Conservation (phyloP, 2,888 invertebrate species). For the Acanthosoma haemorrhoidale region DNA sequence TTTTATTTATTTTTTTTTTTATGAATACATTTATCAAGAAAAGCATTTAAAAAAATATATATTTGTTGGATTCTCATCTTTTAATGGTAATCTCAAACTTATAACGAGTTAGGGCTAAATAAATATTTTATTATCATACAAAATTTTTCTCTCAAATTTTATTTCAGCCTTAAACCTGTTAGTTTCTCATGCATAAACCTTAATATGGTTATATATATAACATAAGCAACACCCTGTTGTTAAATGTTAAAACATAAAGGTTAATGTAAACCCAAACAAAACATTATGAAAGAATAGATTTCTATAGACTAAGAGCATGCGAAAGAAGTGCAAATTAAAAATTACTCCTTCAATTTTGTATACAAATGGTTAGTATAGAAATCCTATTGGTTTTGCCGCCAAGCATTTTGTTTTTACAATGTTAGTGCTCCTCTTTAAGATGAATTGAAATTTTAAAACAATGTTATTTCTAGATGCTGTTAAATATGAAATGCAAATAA, state of each 20-base stretch:
- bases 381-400: not conserved
- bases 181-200: too few species aligned
- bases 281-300: not conserved
- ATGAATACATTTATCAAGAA: too few species aligned
- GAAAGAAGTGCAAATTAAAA: not conserved
- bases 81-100: too few species aligned
- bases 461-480: slow-evolving; percentile 13
- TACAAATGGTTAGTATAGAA: too few species aligned
- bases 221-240: not conserved
- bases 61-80: too few species aligned
- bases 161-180: too few species aligned
- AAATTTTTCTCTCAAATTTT: too few species aligned
- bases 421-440: not conserved
- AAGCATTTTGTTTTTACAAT: not conserved
- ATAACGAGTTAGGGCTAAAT: too few species aligned
- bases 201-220: too few species aligned
- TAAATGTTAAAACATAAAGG: not conserved
- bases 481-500: slow-evolving; percentile 8
- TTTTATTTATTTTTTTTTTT: too few species aligned
- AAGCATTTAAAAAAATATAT: too few species aligned
- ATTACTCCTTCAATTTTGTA: not conserved
- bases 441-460: not conserved
- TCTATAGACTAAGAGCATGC: not conserved
- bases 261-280: not conserved
- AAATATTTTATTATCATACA: too few species aligned